These are phyloP conservation scores for Trialeurodes vaporariorum DNA, from an alignment of 1,140 invertebrate species.

Conservation along the genomic window DNA sequence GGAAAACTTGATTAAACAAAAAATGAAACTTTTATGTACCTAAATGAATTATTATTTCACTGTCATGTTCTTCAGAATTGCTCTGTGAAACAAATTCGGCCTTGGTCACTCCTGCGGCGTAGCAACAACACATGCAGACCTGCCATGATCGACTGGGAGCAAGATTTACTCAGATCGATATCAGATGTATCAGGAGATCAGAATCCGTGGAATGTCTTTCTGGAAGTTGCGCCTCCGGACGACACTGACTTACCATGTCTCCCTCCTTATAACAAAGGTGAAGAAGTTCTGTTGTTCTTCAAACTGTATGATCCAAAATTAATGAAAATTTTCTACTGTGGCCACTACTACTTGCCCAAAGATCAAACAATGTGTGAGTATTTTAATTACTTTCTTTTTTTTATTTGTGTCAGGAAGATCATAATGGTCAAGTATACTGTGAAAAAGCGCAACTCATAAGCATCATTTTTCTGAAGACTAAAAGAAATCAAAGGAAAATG, in stretches of 20 bases:
- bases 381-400: no score
- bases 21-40: no score
- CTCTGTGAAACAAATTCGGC: conserved; percentile 71
- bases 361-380: conserved; percentile 64
- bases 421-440: no score
- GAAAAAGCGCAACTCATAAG: no score
- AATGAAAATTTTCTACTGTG: conserved; percentile 88
- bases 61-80: conserved; percentile 51
- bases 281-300: conserved; percentile 90
- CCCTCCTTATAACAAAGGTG: conserved; percentile 82
- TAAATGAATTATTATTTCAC: no score
- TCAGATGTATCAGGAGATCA: conserved; percentile 69
- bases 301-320: no score
- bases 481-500: no score
- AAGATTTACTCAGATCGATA: conserved; percentile 64
- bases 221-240: conserved; percentile 79
- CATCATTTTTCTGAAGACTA: conserved; percentile 2
- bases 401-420: no score
- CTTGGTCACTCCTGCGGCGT: conserved; percentile 81
- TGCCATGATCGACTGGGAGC: conserved; percentile 69
- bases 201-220: conserved; percentile 86
- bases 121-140: conserved; percentile 84
- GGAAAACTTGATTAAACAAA: no score
- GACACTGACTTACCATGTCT: conserved; percentile 58
- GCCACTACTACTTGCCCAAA: conserved; percentile 82